phyloP scores from a whole-genome alignment of 2,888 invertebrate genomes.

The Platycheirus rosarum region DNA sequence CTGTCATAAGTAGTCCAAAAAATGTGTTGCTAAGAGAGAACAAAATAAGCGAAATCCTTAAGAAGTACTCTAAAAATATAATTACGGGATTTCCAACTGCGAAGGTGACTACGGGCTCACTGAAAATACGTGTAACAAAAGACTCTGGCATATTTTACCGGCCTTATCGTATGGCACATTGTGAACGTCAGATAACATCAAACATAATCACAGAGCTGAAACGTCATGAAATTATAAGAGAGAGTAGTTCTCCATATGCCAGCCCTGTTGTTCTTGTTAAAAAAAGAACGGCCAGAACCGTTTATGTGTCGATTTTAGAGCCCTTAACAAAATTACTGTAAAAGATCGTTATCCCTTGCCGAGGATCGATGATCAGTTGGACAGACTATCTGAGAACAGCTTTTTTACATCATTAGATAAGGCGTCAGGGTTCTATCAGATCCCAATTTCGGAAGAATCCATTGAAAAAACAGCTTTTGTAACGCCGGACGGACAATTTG shows the following conservation, averaged over 20 bases:
- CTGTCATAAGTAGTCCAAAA: neutral
- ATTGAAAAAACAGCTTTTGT: conserved; percentile 28
- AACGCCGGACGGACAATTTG: conserved; percentile 17
- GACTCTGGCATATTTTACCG: conserved; percentile 28
- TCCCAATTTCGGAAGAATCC: conserved; percentile 10
- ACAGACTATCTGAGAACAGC: conserved; percentile 62
- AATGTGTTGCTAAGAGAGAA: neutral
- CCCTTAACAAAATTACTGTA: conserved; percentile 25
- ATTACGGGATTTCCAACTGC: conserved; percentile 22
- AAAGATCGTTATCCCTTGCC: conserved; percentile 40
- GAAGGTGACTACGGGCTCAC: conserved; percentile 11
- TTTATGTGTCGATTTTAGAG: conserved; percentile 35
- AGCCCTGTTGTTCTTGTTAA: conserved; percentile 34
- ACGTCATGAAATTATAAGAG: conserved; percentile 11
- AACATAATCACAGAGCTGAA: conserved; percentile 18
- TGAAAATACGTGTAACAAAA: conserved; percentile 29
- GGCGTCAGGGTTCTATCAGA: conserved; percentile 32
- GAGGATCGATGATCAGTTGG: conserved; percentile 29
- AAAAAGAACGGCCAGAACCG: conserved; percentile 40
- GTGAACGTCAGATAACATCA: conserved; percentile 23
- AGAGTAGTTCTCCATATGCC: conserved; percentile 40
- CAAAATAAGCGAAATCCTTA: conserved; percentile 4
- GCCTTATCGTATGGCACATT: conserved; percentile 27
- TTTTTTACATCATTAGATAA: conserved; percentile 75
- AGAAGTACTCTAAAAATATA: conserved; percentile 24